A percentile compares a stretch with the other conserved stretches of the same genome.
Conservation (phyloP, 2,113 vertebrate species). For the Ailuropoda melanoleuca region DNA sequence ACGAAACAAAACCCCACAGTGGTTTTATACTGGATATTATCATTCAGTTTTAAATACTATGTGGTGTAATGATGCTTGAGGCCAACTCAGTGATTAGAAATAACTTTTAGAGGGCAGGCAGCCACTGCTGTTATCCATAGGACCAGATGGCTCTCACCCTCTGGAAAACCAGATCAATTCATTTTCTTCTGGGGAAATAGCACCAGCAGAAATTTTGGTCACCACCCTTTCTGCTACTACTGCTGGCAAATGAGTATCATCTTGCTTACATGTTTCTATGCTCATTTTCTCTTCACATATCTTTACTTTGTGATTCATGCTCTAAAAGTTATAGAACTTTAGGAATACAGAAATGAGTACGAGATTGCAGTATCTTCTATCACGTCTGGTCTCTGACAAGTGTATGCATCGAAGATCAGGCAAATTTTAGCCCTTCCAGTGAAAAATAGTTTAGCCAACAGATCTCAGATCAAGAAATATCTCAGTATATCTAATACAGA, state of each 20-base stretch:
- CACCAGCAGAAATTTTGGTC: not conserved
- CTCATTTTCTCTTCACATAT: not conserved
- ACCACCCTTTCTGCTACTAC: not conserved
- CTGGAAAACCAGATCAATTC: not conserved
- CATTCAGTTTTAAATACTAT: not conserved
- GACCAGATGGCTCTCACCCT: not conserved
- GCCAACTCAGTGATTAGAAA: not conserved
- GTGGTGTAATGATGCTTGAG: not conserved
- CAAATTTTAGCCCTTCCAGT: not conserved
- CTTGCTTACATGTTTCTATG: not conserved
- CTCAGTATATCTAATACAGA: not conserved
- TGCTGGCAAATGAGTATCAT: not conserved
- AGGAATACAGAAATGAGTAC: not conserved
- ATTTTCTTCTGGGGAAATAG: slow-evolving; percentile 8
- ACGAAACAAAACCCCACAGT: not conserved
- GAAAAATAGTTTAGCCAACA: not conserved
- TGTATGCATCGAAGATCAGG: not conserved
- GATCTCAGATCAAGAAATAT: slow-evolving; percentile 8
- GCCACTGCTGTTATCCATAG: not conserved
- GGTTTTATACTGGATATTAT: not conserved
- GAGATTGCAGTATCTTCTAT: not conserved
- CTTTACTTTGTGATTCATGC: not conserved
- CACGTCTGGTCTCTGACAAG: not conserved
- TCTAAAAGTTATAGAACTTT: not conserved
- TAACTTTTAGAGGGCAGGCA: not conserved